Base-by-base conservation (phyloP, 2,888 invertebrate species). In the Nymphalis urticae region DNA sequence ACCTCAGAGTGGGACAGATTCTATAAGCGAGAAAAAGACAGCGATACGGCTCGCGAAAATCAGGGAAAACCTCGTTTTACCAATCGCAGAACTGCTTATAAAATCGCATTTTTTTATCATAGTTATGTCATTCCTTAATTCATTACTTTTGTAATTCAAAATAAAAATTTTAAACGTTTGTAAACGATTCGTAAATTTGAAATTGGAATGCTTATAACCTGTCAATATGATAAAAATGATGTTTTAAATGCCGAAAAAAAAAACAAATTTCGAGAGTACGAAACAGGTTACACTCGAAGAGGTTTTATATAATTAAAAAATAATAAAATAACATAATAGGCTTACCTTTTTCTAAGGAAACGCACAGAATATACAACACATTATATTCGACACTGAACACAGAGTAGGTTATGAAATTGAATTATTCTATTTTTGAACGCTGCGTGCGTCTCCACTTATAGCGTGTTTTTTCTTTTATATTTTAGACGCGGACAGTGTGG, bases 61-160 rank as follows among this genome's bases (percentile, higher is more conserved):
- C 51, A 32, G 1, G 85, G 82, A 84, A 87, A 85, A 72, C 82
- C 77, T 80, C 72, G 74, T 72, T 64, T 75, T 77, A 79, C 78
- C 76, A 78, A 76, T 75, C 73, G 74, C 73, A 70, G 71, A 75
- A 64, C 74, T 42, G 48, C 66, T 48, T 50, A 48, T 54, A 67
- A 56, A 63, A 64, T 67, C 56, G 62, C 48, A 42, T 58, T 58
- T 58, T 42, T 54, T 19, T 24, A 24, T 32, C 58, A 16, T 10
- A 16, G 58, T 58, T 58, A 58, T 58, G 58, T 58, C 58, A 58
- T 58, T 19, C 32, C 36, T 58, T 5, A 19, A 42, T 10, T 13
- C 1, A 19, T 19, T 10, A 42, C 4, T 8, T 50, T 77, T 80
- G 80, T 84, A 79, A 74, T 19, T 42, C 17, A n/a, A 58, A 58